These are phyloP conservation scores for Diabrotica balteata DNA, from an alignment of 2,888 invertebrate genomes.

Conservation along the genomic window DNA sequence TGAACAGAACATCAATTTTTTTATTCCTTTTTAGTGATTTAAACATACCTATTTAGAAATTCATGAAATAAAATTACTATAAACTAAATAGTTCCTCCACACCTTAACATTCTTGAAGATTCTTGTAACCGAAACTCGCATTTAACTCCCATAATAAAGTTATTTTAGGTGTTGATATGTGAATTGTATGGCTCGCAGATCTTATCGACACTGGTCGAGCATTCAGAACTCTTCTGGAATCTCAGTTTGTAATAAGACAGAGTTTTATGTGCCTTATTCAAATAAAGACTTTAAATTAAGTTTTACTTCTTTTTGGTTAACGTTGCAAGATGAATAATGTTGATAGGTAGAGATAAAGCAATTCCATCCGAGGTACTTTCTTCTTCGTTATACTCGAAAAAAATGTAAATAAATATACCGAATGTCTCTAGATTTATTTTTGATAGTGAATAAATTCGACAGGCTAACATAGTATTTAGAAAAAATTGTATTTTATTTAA, in stretches of 20 bases:
- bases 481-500: no score
- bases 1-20: not conserved
- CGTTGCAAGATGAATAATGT: not conserved
- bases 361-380: not conserved
- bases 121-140: not conserved
- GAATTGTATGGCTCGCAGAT: constrained; percentile 5
- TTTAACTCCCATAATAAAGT: not conserved
- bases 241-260: not conserved
- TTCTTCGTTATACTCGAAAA: no score
- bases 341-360: not conserved
- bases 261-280: not conserved
- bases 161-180: constrained; percentile 4
- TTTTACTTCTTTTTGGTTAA: not conserved
- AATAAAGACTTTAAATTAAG: constrained; percentile 5
- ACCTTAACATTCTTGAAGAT: not conserved
- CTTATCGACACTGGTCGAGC: not conserved
- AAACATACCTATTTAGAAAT: not conserved
- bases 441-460: no score
- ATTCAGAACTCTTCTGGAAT: constrained; percentile 8
- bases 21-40: not conserved
- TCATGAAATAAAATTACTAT: not conserved
- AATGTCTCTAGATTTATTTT: no score
- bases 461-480: no score
- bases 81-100: not conserved
- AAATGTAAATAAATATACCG: no score